Evolutionary conservation across 2,797 vertebrate species (phyloP).

Genomic region (Sebastes steindachneri): DNA sequence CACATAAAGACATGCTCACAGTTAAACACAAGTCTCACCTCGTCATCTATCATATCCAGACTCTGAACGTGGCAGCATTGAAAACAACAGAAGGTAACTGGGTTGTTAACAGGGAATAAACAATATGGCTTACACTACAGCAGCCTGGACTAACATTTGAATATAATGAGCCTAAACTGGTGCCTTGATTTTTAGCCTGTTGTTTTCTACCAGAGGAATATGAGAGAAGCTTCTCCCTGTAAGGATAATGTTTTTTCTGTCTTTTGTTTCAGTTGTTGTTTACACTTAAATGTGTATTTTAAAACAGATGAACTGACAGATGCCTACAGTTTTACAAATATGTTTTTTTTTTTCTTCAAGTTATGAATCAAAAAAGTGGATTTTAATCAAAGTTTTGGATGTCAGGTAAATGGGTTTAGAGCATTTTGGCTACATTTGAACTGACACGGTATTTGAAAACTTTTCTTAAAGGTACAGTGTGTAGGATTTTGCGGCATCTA

Average conservation of each 20-base stretch:
- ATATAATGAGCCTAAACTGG: not conserved
- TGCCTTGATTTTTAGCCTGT: not conserved
- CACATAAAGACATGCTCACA: conserved; percentile 17
- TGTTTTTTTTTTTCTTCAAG: not conserved
- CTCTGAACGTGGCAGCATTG: conserved; percentile 87
- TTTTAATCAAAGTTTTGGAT: not conserved
- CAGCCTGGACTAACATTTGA: conserved; percentile 9
- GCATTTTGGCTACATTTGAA: not conserved
- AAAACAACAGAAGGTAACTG: conserved; percentile 57
- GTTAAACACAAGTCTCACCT: conserved; percentile 88
- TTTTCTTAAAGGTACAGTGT: not conserved
- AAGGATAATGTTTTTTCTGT: not conserved
- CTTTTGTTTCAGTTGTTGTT: not conserved
- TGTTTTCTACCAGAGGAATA: not conserved
- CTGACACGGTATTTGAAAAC: not conserved
- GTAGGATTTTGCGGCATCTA: no score
- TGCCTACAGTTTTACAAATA: not conserved
- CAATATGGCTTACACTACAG: conserved; percentile 1
- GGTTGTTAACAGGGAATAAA: conserved; percentile 56
- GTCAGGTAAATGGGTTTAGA: not conserved
- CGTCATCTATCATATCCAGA: conserved; percentile 98
- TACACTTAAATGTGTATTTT: not conserved
- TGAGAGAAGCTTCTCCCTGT: not conserved
- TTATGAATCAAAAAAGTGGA: not conserved
- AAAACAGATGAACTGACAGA: not conserved